Percentiles rank a stretch among this genome's conserved stretches.
These are phyloP conservation scores for Epirrhoe alternata DNA, from an alignment of 2,888 invertebrate genomes.

Conservation along the genomic window DNA sequence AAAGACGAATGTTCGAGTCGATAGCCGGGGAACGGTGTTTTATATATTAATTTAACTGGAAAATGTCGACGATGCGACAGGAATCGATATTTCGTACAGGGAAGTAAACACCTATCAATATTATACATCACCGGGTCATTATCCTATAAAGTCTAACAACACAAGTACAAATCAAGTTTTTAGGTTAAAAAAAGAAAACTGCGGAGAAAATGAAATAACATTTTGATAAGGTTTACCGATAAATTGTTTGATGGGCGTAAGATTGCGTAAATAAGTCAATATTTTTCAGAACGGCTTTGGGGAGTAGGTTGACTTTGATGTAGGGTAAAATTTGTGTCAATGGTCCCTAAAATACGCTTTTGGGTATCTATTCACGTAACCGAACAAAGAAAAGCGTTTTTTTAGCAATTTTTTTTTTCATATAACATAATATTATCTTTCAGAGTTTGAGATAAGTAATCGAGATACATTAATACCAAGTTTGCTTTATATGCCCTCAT, in stretches of 20 bases:
- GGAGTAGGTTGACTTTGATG: conserved; percentile 8
- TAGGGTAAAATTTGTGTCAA: neutral
- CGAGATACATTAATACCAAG: no score
- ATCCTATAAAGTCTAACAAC: neutral
- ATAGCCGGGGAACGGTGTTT: conserved; percentile 12
- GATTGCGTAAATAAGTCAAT: conserved; percentile 16
- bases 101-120: neutral
- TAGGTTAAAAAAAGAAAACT: no score
- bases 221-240: neutral
- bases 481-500: neutral
- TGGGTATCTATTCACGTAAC: no score
- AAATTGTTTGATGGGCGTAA: neutral
- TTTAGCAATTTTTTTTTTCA: no score
- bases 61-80: conserved; percentile 35
- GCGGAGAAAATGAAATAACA: neutral
- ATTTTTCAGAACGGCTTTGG: neutral
- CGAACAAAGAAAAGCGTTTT: no score
- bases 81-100: conserved; percentile 46
- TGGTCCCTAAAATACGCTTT: no score
- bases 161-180: neutral
- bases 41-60: conserved; percentile 37
- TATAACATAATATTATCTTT: no score
- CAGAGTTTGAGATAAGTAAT: no score
- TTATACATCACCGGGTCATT: neutral
- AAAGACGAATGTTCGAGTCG: conserved; percentile 21